Conservation (phyloP, 30 jellyfish, hydroid and myxozoan genomes). For the Pseudorhiza aurosa region DNA sequence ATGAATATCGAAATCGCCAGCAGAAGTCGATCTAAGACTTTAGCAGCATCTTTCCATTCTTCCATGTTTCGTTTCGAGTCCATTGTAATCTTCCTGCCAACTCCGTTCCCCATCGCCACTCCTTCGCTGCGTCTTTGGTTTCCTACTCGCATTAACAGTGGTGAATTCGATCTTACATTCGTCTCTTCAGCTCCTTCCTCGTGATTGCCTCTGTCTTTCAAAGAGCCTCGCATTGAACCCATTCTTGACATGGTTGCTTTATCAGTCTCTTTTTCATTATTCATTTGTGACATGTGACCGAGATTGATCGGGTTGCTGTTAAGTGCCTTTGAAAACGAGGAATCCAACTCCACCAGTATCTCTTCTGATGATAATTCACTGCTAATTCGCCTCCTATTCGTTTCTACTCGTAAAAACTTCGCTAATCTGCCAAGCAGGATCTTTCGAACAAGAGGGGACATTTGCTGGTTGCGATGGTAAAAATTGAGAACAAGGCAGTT, state of each 20-base stretch:
- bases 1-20: conserved; percentile 66
- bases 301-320: conserved; percentile 15
- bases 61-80: conserved; percentile 63
- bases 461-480: conserved; percentile 88
- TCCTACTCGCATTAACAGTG: conserved; percentile 13
- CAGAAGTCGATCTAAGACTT: conserved; percentile 83
- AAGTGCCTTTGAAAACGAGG: conserved; percentile 26
- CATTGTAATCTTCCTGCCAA: neutral
- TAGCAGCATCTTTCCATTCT: conserved; percentile 91
- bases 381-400: conserved; percentile 27
- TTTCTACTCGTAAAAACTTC: conserved; percentile 60
- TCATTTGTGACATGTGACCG: conserved; percentile 29
- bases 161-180: conserved; percentile 18
- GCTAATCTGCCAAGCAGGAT: conserved; percentile 83
- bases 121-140: conserved; percentile 24
- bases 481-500: conserved; percentile 87
- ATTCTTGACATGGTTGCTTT: conserved; percentile 16
- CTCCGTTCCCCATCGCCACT: conserved; percentile 28
- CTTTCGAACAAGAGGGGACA: conserved; percentile 85
- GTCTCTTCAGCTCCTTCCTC: conserved; percentile 38
- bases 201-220: conserved; percentile 41
- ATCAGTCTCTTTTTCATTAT: conserved; percentile 30
- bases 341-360: conserved; percentile 35
- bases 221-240: conserved; percentile 63
- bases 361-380: conserved; percentile 17